phyloP scores from a whole-genome alignment of 30 jellyfish, hydroid and myxozoan genomes.

The Catostylus mosaicus region DNA sequence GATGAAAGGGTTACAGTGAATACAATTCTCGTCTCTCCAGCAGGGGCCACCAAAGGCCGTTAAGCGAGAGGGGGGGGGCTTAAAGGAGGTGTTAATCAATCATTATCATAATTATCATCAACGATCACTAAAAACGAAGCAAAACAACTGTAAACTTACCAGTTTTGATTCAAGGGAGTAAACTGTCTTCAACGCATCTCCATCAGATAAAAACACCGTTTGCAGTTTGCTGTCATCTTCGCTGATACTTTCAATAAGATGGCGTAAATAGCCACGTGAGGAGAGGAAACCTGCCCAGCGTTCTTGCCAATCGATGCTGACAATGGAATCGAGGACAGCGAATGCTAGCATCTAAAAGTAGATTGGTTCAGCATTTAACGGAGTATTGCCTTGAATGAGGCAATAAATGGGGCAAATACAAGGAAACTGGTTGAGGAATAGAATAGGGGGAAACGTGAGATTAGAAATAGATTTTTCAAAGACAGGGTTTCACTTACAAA shows the following conservation, averaged over 20 bases:
- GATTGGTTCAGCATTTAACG: neutral
- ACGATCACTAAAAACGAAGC: too few relatives aligned
- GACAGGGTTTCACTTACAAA: too few relatives aligned
- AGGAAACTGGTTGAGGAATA: too few relatives aligned
- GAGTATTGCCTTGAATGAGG: conserved; percentile 2
- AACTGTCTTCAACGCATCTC: conserved; percentile 79
- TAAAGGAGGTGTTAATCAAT: too few relatives aligned
- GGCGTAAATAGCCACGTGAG: conserved; percentile 93
- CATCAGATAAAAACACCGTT: conserved; percentile 61
- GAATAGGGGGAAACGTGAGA: too few relatives aligned
- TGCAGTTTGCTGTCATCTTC: conserved; percentile 74
- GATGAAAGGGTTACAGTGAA: too few relatives aligned
- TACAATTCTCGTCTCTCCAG: too few relatives aligned
- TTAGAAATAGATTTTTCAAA: too few relatives aligned
- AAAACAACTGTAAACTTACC: conserved; percentile 55
- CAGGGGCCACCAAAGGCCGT: too few relatives aligned
- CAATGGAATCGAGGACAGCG: conserved; percentile 82
- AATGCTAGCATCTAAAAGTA: conserved; percentile 84
- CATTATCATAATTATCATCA: too few relatives aligned
- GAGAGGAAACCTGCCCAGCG: conserved; percentile 74
- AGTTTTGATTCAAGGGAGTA: conserved; percentile 87
- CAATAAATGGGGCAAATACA: too few relatives aligned
- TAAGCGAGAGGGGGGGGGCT: too few relatives aligned
- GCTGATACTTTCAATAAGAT: conserved; percentile 63
- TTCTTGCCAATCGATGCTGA: conserved; percentile 93